phyloP scores from a whole-genome alignment of 2,888 invertebrate species.

The Sphecodes monilicornis region DNA sequence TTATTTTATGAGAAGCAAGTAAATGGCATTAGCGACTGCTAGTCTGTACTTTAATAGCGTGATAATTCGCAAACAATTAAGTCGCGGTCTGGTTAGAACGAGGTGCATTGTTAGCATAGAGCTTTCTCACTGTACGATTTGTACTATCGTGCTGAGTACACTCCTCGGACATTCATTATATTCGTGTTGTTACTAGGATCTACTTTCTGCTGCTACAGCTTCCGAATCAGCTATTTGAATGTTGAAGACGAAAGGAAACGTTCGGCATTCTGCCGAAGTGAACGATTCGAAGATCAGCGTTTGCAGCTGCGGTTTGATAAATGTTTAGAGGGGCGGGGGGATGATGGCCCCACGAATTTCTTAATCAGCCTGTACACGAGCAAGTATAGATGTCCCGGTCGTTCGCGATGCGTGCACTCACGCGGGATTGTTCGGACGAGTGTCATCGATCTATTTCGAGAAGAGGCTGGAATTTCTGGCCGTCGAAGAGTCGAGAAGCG shows the following conservation, averaged over 20 bases:
- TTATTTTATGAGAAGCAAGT: not conserved
- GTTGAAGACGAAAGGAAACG: not conserved
- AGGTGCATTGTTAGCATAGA: not conserved
- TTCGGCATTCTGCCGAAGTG: not conserved
- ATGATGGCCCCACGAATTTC: not conserved
- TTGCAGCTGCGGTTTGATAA: not conserved
- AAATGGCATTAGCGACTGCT: not conserved
- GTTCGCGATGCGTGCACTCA: slow-evolving; percentile 59
- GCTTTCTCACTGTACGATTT: not conserved
- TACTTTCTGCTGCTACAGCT: not conserved
- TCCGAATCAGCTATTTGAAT: not conserved
- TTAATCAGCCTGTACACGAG: slow-evolving; percentile 19
- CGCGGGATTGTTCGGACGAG: slow-evolving; percentile 80
- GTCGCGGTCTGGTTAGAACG: not conserved
- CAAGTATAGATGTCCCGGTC: slow-evolving; percentile 26
- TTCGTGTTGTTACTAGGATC: not conserved
- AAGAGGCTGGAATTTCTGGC: slow-evolving; percentile 83
- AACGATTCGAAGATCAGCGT: not conserved
- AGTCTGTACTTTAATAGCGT: not conserved
- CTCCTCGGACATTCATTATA: not conserved
- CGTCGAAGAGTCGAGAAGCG: slow-evolving; percentile 70
- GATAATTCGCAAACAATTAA: not conserved
- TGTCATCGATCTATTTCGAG: slow-evolving; percentile 84
- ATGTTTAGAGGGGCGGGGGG: not conserved
- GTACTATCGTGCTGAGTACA: not conserved